phyloP scores from a whole-genome alignment of 2,797 vertebrate species.

The Rhinophrynus dorsalis region DNA sequence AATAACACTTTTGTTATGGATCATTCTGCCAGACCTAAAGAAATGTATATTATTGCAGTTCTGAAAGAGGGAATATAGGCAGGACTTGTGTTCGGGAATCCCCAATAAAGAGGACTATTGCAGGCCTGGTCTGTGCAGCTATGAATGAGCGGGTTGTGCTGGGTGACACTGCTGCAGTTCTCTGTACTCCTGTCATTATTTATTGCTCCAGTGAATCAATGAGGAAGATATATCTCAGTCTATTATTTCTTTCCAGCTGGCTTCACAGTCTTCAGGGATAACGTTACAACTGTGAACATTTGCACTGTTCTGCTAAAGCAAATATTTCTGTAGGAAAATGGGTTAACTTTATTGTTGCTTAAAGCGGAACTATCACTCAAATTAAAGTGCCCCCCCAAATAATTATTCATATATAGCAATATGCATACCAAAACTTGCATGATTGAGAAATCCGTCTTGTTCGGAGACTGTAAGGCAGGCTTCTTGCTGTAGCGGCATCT shows the following conservation, averaged over 20 bases:
- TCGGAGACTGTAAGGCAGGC: too few relatives aligned
- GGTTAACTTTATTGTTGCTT: too few relatives aligned
- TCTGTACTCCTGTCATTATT: background rate
- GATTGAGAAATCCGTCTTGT: too few relatives aligned
- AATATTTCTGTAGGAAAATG: too few relatives aligned
- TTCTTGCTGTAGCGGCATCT: too few relatives aligned
- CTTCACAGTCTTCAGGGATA: background rate
- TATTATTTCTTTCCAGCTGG: slow-evolving; percentile 15
- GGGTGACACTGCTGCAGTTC: background rate
- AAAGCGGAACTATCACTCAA: too few relatives aligned
- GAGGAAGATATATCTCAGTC: background rate
- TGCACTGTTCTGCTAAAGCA: too few relatives aligned
- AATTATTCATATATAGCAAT: too few relatives aligned
- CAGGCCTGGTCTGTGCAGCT: background rate
- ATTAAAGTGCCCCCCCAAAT: too few relatives aligned
- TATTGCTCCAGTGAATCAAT: slow-evolving; percentile 1
- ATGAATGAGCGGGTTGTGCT: slow-evolving; percentile 21
- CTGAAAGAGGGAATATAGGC: background rate
- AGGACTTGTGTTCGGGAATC: background rate
- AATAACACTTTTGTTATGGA: background rate
- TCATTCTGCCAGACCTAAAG: background rate
- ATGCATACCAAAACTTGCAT: too few relatives aligned
- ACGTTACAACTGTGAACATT: background rate
- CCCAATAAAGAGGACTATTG: slow-evolving; percentile 3
- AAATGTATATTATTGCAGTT: slow-evolving; percentile 1